Percentiles rank a stretch among this genome's conserved stretches.
Evolutionary conservation across 2,888 invertebrate genomes (phyloP).

Genomic region (Onchidella celtica): DNA sequence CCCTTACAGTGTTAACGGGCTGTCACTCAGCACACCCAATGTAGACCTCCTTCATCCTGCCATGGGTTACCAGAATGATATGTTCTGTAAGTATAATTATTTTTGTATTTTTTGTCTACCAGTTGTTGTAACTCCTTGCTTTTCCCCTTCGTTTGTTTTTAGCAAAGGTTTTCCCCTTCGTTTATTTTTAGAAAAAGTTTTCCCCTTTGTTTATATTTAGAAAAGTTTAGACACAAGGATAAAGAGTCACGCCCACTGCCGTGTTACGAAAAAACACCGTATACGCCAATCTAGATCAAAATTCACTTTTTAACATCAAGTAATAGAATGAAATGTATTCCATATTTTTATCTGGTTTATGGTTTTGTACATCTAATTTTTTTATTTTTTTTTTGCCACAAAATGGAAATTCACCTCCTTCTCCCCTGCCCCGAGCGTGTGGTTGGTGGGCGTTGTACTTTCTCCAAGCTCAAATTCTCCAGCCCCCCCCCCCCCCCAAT

Average conservation of each 20-base stretch:
- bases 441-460: no score
- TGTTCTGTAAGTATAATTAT: conserved; percentile 27
- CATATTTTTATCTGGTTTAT: no score
- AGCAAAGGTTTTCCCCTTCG: not conserved
- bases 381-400: not conserved
- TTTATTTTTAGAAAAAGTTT: not conserved
- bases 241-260: no score
- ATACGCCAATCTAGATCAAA: no score
- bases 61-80: conserved; percentile 84
- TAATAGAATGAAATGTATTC: no score
- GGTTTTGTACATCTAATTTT: not conserved
- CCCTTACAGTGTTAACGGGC: conserved; percentile 78
- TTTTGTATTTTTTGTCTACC: not conserved
- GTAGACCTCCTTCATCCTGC: conserved; percentile 86
- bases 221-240: no score
- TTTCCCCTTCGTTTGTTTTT: not conserved
- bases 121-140: not conserved
- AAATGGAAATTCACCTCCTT: not conserved
- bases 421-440: no score
- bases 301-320: no score
- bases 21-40: conserved; percentile 82
- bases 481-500: no score
- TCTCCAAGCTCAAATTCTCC: no score
- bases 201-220: not conserved
- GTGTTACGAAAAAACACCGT: no score